These are phyloP conservation scores for Melanotaenia parkinsoni DNA, from an alignment of 2,797 vertebrate species.

Conservation along the genomic window DNA sequence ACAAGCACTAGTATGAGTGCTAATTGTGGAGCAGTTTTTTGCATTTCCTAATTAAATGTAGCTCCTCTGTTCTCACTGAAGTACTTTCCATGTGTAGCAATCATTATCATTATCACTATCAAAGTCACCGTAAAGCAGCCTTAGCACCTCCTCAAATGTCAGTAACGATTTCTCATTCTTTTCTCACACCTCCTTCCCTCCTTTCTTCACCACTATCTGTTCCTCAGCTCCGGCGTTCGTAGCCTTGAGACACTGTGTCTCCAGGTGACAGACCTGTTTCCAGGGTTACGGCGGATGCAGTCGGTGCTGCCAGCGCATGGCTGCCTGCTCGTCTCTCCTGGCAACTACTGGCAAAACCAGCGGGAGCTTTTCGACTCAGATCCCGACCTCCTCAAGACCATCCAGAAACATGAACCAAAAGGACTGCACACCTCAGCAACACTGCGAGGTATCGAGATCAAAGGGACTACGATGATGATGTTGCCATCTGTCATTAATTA, in stretches of 20 bases:
- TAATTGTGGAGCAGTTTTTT: background rate
- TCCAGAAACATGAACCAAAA: slow-evolving; percentile 97
- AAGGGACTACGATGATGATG: background rate
- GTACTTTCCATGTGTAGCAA: background rate
- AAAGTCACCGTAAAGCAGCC: no score
- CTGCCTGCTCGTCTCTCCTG: slow-evolving; percentile 93
- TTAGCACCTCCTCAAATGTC: background rate
- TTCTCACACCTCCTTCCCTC: background rate
- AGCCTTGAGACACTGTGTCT: slow-evolving; percentile 94
- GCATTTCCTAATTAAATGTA: background rate
- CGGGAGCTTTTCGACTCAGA: slow-evolving; percentile 90
- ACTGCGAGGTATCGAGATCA: slow-evolving; percentile 85
- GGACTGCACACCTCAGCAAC: slow-evolving; percentile 95
- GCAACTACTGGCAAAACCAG: slow-evolving; percentile 98
- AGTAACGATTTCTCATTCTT: background rate
- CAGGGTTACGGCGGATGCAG: slow-evolving; percentile 89
- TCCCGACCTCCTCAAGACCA: slow-evolving; percentile 91
- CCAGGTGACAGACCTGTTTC: slow-evolving; percentile 93
- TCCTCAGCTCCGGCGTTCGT: slow-evolving; percentile 77
- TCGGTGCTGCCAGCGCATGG: slow-evolving; percentile 93
- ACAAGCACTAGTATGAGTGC: background rate
- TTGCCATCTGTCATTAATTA: background rate
- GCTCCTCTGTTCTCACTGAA: background rate
- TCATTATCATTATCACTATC: no score
- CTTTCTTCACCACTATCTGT: background rate